phyloP scores from a whole-genome alignment of 2,888 invertebrate genomes.

The Amblyteles armatorius region DNA sequence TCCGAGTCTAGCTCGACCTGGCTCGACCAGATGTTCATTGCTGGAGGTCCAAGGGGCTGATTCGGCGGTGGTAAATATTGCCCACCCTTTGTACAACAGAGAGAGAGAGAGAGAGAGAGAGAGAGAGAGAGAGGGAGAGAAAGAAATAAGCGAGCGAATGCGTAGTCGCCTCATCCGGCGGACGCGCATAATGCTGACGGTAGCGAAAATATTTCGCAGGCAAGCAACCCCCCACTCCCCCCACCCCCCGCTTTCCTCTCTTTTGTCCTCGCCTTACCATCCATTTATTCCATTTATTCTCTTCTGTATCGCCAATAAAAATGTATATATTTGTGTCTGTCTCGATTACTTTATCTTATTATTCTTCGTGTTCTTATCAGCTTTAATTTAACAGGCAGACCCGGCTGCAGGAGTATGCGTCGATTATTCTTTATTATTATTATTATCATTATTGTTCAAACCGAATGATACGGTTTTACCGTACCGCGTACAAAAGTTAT shows the following conservation, averaged over 20 bases:
- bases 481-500: not conserved
- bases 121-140: conserved; percentile 13
- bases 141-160: conserved; percentile 23
- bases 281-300: conserved; percentile 12
- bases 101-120: not conserved
- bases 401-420: not conserved
- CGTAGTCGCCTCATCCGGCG: conserved; percentile 40
- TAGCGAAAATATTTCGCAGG: conserved; percentile 67
- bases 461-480: too few relatives aligned
- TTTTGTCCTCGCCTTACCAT: conserved; percentile 6
- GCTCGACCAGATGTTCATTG: conserved; percentile 78
- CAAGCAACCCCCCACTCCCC: conserved; percentile 43
- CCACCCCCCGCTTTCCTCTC: conserved; percentile 43
- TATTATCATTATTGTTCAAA: not conserved
- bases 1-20: conserved; percentile 42
- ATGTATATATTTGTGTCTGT: conserved; percentile 72
- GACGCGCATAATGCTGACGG: conserved; percentile 75
- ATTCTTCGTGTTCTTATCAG: conserved; percentile 17
- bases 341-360: conserved; percentile 58
- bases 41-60: conserved; percentile 75
- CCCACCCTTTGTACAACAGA: conserved; percentile 70
- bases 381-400: conserved; percentile 17
- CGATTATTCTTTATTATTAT: not conserved
- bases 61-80: conserved; percentile 75
- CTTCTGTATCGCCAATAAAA: conserved; percentile 67